Evolutionary conservation across 2,888 invertebrate genomes (phyloP).

Genomic region (Sepioteuthis lessoniana): DNA sequence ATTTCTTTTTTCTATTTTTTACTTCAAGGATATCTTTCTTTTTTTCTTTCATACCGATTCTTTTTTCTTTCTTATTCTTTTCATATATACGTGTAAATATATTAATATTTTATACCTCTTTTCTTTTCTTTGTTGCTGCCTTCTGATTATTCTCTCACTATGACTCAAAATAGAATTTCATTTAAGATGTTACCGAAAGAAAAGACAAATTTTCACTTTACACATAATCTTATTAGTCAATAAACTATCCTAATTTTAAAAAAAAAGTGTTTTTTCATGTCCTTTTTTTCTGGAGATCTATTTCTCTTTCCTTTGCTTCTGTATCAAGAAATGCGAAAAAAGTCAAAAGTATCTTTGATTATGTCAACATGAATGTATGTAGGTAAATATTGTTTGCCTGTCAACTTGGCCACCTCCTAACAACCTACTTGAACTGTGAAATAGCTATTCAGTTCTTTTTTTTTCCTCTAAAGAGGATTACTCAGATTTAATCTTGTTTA

Average conservation of each 20-base stretch:
- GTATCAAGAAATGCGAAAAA: not conserved
- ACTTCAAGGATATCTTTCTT: no score
- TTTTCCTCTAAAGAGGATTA: not conserved
- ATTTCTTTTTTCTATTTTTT: no score
- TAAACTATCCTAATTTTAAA: not conserved
- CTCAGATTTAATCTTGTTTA: not conserved
- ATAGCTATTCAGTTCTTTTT: not conserved
- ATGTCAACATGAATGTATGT: not conserved
- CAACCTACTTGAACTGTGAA: not conserved
- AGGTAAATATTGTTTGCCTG: not conserved
- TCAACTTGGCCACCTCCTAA: not conserved
- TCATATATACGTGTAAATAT: no score
- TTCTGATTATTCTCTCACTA: not conserved
- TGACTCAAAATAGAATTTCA: not conserved
- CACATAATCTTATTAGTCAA: constrained; percentile 5
- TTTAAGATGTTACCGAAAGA: not conserved
- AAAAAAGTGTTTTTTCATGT: not conserved
- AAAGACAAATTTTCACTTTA: not conserved
- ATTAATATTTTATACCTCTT: no score
- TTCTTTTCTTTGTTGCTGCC: no score
- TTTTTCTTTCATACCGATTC: no score
- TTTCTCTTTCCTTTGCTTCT: not conserved
- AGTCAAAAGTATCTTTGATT: not conserved
- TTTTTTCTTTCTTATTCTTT: no score
- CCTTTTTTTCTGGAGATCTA: not conserved